Evolutionary conservation across 2,888 invertebrate species (phyloP), one percentile per base, ranked within the genome.

Genomic region (Lasioglossum figueresi): DNA sequence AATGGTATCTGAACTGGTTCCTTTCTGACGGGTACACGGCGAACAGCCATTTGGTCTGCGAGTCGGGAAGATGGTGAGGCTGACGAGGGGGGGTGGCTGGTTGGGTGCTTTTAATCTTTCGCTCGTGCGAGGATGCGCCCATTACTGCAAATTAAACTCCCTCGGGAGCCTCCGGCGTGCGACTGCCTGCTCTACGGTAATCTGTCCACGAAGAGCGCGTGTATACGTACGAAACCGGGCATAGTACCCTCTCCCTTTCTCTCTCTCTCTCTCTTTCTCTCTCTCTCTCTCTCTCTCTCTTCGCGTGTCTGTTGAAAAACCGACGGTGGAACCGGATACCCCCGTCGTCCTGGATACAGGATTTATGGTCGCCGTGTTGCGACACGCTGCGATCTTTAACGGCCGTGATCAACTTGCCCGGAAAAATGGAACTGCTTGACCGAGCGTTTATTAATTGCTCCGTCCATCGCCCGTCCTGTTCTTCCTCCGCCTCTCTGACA

Each of bases 71-170:
- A 90, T 86, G 89, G 89, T 81, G 86, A 84, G 84, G 76, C 82
- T 79, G 85, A 84, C 82, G 86, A 52, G 82, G 79, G 87, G 87
- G 56, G 81, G 75, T 40, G 72, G 77, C 79, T 52, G 37, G 79
- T 87, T 88, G 88, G 91, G 85, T 86, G 90, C 91, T 91, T 92
- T 92, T 91, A 91, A 91, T 91, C 91, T 91, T 92, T 91, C 88
- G 90, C 89, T 91, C 91, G 91, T 88, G 91, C 91, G 90, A 91
- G 91, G 90, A 92, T 91, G 91, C 91, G 89, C 91, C 91, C 91
- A 91, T 91, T 92, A 91, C 91, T 91, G 91, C 91, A 91, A 92
- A 91, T 91, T 91, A 92, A 91, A 91, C 92, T 91, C 92, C 84
- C 90, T 82, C 86, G 88, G 85, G 90, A 89, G 83, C 88, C 88